Evolutionary conservation across 1,140 invertebrate genomes (phyloP).

Genomic region (Eriosoma lanigerum): DNA sequence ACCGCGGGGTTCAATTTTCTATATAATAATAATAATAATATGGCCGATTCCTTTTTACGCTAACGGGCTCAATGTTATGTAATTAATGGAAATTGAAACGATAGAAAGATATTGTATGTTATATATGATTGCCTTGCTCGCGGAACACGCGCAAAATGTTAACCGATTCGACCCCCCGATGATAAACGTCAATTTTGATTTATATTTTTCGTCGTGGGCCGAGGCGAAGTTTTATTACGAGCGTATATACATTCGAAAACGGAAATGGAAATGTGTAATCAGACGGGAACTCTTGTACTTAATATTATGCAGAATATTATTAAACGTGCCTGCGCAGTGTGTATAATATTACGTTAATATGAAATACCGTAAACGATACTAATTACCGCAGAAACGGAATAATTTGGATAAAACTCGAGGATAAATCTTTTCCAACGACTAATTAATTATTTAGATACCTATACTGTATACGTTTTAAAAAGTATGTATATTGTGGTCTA

Average conservation of each 20-base stretch:
- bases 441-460: too few relatives aligned
- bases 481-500: too few relatives aligned
- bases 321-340: too few relatives aligned
- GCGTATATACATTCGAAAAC: background rate
- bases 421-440: too few relatives aligned
- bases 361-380: too few relatives aligned
- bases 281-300: too few relatives aligned
- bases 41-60: background rate
- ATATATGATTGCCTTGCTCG: background rate
- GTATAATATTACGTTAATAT: too few relatives aligned
- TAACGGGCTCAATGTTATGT: background rate
- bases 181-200: conserved; percentile 23
- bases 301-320: too few relatives aligned
- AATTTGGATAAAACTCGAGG: too few relatives aligned
- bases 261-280: background rate
- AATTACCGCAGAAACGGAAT: too few relatives aligned
- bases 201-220: conserved; percentile 6
- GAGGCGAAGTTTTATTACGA: background rate
- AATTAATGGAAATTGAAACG: conserved; percentile 26
- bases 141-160: background rate
- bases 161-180: conserved; percentile 23
- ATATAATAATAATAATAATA: background rate
- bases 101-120: background rate
- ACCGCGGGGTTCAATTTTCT: background rate
- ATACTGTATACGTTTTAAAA: too few relatives aligned